Evolutionary conservation across 30 jellyfish, hydroid and myxozoan species (phyloP), one percentile per base, ranked within the genome.

Genomic region (Cassiopea andromeda): DNA sequence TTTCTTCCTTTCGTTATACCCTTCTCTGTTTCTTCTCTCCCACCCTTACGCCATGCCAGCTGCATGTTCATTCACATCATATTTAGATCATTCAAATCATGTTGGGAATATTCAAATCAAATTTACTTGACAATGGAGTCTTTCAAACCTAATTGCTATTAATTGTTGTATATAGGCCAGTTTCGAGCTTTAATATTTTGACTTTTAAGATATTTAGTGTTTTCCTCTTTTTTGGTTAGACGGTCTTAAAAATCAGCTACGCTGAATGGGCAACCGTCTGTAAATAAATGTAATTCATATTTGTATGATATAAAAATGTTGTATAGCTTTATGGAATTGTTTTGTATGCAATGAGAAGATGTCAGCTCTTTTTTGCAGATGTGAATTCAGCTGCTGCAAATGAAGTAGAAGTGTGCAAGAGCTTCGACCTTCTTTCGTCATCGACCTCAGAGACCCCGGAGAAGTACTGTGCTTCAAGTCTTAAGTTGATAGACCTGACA

Each of bases 401-500:
- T 43, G 79, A 70, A 70, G 0, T 8, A 19, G 79, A 19, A 1
- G 79, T 19, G 3, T 66, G 75, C 15, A 16, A 19, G 4, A 70
- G 50, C 16, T 16, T 16, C 6, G 38, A 16, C 50, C 57, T 19
- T 15, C 4, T 70, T 1, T 70, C 79, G 10, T 70, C 79, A 70
- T 70, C 79, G 1, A 14, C 15, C 54, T 43, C 79, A 70, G 50
- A 59, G 14, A 70, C 27, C 38, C 78, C 93, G 3, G 93, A 85
- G 19, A 50, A 45, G 45, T 77, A n/a, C 72, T 75, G 45, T 48
- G 68, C 93, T 4, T 66, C 93, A 7, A 46, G 38, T 4, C 73
- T 85, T 2, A 74, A 83, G 3, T 48, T 85, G 43, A 85, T 73
- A 8, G 93, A 85, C 46, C 83, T 85, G 4, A 67, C 88, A 0